These are phyloP conservation scores for Ennomos quercinarius DNA, from an alignment of 2,888 invertebrate species.

Conservation along the genomic window DNA sequence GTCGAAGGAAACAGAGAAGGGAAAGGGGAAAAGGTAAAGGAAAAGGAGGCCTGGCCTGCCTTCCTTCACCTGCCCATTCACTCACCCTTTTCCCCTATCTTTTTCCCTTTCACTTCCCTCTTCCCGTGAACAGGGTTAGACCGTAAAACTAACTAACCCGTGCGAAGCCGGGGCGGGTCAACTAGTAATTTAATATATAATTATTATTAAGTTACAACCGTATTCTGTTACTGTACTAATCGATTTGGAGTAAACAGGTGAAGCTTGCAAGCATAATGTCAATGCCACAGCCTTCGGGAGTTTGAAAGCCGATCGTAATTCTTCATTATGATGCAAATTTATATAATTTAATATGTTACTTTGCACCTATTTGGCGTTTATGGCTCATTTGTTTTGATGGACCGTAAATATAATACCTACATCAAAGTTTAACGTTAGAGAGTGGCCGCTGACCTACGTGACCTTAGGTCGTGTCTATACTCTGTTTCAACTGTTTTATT, in stretches of 20 bases:
- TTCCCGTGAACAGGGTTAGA: too few relatives aligned
- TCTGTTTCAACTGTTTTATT: too few relatives aligned
- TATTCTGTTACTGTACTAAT: conserved; percentile 20
- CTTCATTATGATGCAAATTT: conserved; percentile 23
- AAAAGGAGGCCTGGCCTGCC: too few relatives aligned
- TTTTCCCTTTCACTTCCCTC: too few relatives aligned
- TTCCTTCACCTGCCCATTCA: too few relatives aligned
- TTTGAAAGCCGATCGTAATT: conserved; percentile 16
- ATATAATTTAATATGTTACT: conserved; percentile 23
- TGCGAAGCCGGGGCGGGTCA: too few relatives aligned
- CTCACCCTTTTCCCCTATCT: too few relatives aligned
- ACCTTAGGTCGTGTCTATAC: too few relatives aligned
- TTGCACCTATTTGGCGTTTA: conserved; percentile 26
- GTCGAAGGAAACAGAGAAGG: too few relatives aligned
- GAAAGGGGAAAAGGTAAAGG: too few relatives aligned
- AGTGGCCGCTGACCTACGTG: not conserved
- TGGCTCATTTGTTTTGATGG: conserved; percentile 25
- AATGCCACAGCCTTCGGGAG: conserved; percentile 30
- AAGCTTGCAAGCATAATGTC: conserved; percentile 27
- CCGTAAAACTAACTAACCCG: too few relatives aligned
- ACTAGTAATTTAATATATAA: too few relatives aligned
- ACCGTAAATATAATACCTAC: conserved; percentile 23
- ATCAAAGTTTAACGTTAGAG: conserved; percentile 3
- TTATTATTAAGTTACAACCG: conserved; percentile 2
- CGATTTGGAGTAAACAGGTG: conserved; percentile 23